Conservation (phyloP, 2,113 vertebrate species). For the Bufo bufo region DNA sequence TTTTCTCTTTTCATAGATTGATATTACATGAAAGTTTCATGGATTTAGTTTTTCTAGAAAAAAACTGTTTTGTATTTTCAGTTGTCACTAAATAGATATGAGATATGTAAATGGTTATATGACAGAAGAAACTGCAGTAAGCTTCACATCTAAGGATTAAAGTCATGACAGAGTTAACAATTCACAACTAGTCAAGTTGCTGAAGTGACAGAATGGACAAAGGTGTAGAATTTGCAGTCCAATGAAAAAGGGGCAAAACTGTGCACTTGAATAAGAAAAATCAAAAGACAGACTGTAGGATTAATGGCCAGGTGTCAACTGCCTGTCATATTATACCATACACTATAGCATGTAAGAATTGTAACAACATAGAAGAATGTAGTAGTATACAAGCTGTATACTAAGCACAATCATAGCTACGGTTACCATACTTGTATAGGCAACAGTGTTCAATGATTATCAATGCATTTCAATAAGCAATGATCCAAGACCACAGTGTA, state of each 20-base stretch:
- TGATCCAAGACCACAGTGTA: not conserved
- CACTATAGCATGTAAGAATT: slow-evolving; percentile 10
- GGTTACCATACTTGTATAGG: not conserved
- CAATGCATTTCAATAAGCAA: not conserved
- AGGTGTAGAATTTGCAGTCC: slow-evolving; percentile 31
- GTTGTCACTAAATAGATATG: not conserved
- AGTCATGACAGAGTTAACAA: slow-evolving; percentile 34
- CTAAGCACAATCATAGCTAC: not conserved
- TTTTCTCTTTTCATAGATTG: not conserved
- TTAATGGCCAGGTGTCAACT: slow-evolving; percentile 38
- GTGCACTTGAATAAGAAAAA: slow-evolving; percentile 46
- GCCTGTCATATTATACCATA: slow-evolving; percentile 40
- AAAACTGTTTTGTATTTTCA: too few species aligned
- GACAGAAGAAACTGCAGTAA: not conserved
- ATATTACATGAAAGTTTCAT: not conserved
- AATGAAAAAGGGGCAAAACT: slow-evolving; percentile 36
- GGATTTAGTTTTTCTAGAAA: not conserved
- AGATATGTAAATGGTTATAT: not conserved
- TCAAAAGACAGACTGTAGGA: slow-evolving; percentile 36
- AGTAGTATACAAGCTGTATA: not conserved
- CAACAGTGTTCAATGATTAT: not conserved
- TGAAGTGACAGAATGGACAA: slow-evolving; percentile 38
- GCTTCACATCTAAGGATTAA: not conserved
- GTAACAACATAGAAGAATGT: not conserved
- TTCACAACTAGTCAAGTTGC: slow-evolving; percentile 14